Evolutionary conservation across 37 sponge, comb jelly and placozoan species (phyloP).

Genomic region (Cliona cf. orientalis): DNA sequence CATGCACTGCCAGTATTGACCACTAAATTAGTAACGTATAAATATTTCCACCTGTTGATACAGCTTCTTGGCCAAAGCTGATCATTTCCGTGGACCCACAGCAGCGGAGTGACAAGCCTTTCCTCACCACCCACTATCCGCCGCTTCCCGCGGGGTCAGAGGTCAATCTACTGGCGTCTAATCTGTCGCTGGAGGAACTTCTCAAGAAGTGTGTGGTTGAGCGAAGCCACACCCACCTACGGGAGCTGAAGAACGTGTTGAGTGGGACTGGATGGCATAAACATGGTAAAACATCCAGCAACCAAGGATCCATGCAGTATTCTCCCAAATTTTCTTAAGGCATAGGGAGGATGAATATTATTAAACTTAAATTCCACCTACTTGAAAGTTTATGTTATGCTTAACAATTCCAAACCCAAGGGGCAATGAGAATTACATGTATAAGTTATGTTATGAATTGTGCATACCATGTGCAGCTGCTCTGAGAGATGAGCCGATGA

Average conservation of each 20-base stretch:
- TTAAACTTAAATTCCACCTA: too few species aligned
- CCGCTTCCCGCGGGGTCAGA: constrained; percentile 30
- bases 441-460: too few species aligned
- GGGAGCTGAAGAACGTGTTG: constrained; percentile 3
- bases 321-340: too few species aligned
- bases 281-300: constrained; percentile 15
- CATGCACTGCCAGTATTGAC: not conserved
- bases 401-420: too few species aligned
- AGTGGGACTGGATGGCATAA: constrained; percentile 49
- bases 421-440: too few species aligned
- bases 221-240: constrained; percentile 18
- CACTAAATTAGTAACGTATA: not conserved
- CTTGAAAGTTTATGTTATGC: too few species aligned
- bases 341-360: too few species aligned
- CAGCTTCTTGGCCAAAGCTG: constrained; percentile 20
- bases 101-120: not conserved
- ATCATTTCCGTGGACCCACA: constrained; percentile 37
- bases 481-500: constrained; percentile 14
- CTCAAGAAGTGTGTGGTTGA: constrained; percentile 40
- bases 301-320: too few species aligned
- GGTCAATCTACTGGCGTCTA: not conserved
- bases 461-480: too few species aligned
- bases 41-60: not conserved
- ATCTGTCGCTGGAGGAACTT: constrained; percentile 46
- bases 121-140: constrained; percentile 34